Evolutionary conservation across 2,797 vertebrate species (phyloP).

Genomic region (Tangara arthus): DNA sequence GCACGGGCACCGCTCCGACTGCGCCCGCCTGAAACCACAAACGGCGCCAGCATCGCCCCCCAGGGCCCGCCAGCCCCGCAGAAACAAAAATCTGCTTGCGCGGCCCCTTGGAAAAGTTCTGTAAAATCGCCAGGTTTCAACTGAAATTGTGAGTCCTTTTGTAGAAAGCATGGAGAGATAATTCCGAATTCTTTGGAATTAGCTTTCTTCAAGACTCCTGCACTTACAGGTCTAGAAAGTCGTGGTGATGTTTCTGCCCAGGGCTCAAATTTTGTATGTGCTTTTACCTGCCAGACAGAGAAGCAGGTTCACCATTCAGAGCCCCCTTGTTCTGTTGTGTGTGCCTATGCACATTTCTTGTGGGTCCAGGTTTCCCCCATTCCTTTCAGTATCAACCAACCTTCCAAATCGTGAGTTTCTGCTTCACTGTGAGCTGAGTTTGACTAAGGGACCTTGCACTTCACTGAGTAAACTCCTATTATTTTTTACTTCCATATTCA

Average conservation of each 20-base stretch:
- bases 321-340: background rate
- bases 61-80: rapidly evolving
- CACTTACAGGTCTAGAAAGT: background rate
- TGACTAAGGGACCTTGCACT: background rate
- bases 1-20: background rate
- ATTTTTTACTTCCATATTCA: background rate
- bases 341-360: rapidly evolving
- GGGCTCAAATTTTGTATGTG: too few relatives aligned
- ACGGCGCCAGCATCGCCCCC: background rate
- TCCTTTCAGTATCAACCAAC: background rate
- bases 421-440: background rate
- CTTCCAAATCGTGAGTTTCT: background rate
- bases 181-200: background rate
- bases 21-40: rapidly evolving
- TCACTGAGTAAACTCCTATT: background rate
- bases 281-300: background rate
- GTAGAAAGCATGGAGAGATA: background rate
- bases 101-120: background rate
- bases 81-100: rapidly evolving
- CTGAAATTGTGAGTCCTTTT: background rate
- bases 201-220: background rate
- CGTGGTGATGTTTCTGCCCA: rapidly evolving
- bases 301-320: background rate
- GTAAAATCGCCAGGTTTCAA: rapidly evolving
- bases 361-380: background rate